phyloP scores from a whole-genome alignment of 2,888 invertebrate genomes.

The Leucophenga maculata region DNA sequence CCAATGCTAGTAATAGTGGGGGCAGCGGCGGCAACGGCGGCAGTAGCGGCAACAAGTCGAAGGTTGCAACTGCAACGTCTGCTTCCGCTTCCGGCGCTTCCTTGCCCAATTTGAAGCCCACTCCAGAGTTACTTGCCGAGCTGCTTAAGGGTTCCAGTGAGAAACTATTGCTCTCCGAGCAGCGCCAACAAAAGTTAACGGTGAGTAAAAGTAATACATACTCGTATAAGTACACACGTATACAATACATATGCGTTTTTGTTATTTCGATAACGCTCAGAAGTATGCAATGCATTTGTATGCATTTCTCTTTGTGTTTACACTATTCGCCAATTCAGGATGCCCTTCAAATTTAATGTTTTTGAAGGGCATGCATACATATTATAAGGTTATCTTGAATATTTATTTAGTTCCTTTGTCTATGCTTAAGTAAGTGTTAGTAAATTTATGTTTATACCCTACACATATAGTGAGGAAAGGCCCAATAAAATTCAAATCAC shows the following conservation, averaged over 20 bases:
- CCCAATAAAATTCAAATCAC: no score
- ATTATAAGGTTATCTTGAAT: no score
- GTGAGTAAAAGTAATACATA: slow-evolving; percentile 55
- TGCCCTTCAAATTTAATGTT: no score
- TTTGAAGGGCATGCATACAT: no score
- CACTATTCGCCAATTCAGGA: neutral
- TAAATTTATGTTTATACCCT: no score
- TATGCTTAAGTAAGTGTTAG: no score
- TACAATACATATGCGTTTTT: no score
- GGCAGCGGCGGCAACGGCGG: slow-evolving; percentile 14
- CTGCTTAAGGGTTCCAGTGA: slow-evolving; percentile 86
- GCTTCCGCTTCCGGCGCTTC: slow-evolving; percentile 25
- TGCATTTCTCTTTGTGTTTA: neutral
- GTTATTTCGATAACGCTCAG: slow-evolving; percentile 21
- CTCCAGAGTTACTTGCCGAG: slow-evolving; percentile 82
- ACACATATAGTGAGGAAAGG: no score
- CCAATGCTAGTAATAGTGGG: slow-evolving; percentile 38
- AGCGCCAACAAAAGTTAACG: slow-evolving; percentile 70
- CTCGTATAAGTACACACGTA: no score
- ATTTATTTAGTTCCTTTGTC: no score
- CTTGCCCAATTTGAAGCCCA: slow-evolving; percentile 67
- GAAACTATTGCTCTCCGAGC: slow-evolving; percentile 77
- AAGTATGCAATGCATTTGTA: slow-evolving; percentile 28
- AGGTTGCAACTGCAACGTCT: slow-evolving; percentile 39
- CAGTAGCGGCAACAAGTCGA: slow-evolving; percentile 42